phyloP scores from a whole-genome alignment of 2,797 vertebrate genomes.

The Limnodromus scolopaceus region DNA sequence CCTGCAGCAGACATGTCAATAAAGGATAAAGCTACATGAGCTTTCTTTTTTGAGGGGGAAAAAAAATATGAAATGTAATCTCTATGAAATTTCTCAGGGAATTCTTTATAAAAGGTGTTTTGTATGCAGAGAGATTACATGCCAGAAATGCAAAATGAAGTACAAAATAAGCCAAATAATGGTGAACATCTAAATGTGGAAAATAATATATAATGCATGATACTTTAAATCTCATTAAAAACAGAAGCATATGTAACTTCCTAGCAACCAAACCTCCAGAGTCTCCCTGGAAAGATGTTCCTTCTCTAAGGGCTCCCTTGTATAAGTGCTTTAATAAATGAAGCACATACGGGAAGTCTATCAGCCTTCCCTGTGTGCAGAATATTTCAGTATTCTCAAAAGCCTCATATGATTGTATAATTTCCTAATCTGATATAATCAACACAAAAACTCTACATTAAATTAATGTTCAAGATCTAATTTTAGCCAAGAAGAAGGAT shows the following conservation, averaged over 20 bases:
- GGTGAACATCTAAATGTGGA: slow-evolving; percentile 69
- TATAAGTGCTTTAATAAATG: slow-evolving; percentile 80
- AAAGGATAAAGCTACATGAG: slow-evolving; percentile 45
- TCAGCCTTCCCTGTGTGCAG: slow-evolving; percentile 40
- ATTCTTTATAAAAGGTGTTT: slow-evolving; percentile 61
- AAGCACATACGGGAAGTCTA: slow-evolving; percentile 72
- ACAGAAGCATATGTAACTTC: slow-evolving; percentile 78
- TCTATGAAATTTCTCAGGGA: slow-evolving; percentile 62
- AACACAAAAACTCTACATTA: slow-evolving; percentile 74
- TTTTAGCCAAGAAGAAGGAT: slow-evolving; percentile 56
- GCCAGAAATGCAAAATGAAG: slow-evolving; percentile 71
- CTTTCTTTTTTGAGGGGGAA: slow-evolving; percentile 13
- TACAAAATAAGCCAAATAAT: slow-evolving; percentile 74
- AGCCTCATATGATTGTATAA: slow-evolving; percentile 68
- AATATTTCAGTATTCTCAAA: slow-evolving; percentile 65
- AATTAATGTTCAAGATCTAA: slow-evolving; percentile 74
- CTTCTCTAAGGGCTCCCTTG: slow-evolving; percentile 63
- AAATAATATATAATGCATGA: slow-evolving; percentile 79
- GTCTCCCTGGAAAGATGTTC: slow-evolving; percentile 73
- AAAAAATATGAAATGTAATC: slow-evolving; percentile 31
- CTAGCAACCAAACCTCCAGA: slow-evolving; percentile 80
- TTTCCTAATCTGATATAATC: slow-evolving; percentile 78
- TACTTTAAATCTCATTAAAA: slow-evolving; percentile 82
- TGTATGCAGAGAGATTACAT: slow-evolving; percentile 60
- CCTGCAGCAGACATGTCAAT: slow-evolving; percentile 9